phyloP scores from a whole-genome alignment of 2,797 vertebrate genomes.

The Zenarchopterus dispar region DNA sequence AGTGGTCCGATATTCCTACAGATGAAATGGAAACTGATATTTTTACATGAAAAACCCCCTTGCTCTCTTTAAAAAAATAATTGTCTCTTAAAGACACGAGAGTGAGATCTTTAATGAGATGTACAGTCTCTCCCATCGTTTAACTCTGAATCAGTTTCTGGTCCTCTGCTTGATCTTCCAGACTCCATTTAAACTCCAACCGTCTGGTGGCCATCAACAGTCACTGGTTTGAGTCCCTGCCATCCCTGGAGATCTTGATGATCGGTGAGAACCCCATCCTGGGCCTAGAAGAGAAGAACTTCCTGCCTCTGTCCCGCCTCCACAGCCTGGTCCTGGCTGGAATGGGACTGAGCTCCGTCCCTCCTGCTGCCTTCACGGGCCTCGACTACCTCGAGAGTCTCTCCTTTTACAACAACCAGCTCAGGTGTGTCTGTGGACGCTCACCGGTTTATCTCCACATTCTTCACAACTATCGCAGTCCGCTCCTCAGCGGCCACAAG shows the following conservation, averaged over 20 bases:
- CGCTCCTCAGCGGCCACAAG: too few relatives aligned
- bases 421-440: constrained; percentile 52
- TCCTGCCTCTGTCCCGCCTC: constrained; percentile 81
- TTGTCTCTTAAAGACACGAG: too few relatives aligned
- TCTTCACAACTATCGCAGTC: too few relatives aligned
- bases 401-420: constrained; percentile 85
- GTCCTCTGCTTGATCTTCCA: constrained; percentile 15
- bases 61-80: too few relatives aligned
- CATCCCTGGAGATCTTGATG: constrained; percentile 87
- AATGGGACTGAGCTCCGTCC: constrained; percentile 83
- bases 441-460: neutral
- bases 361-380: constrained; percentile 80
- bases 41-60: too few relatives aligned
- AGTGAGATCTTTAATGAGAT: too few relatives aligned
- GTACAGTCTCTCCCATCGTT: too few relatives aligned
- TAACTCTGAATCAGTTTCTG: neutral
- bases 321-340: constrained; percentile 87
- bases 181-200: constrained; percentile 87
- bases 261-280: constrained; percentile 87
- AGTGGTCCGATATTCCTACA: too few relatives aligned
- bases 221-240: constrained; percentile 85
- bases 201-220: constrained; percentile 81
- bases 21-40: too few relatives aligned
- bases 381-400: constrained; percentile 87
- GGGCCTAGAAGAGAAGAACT: constrained; percentile 82